A percentile compares a stretch with the other conserved stretches of the same genome.
phyloP scores from a whole-genome alignment of 2,113 vertebrate genomes.

The Paedocypris sp. region DNA sequence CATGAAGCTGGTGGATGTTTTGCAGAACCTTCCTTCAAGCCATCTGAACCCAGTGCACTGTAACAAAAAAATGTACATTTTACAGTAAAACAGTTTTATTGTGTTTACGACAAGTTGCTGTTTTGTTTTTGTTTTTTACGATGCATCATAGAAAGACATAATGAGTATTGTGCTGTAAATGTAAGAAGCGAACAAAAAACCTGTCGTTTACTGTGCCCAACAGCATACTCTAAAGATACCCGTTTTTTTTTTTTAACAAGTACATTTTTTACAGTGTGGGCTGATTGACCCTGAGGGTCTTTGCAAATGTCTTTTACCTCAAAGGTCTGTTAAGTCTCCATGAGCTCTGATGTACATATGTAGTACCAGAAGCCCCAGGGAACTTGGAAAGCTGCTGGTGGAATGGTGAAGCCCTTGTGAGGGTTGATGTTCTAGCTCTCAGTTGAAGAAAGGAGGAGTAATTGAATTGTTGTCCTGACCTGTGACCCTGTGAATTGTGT shows the following conservation, averaged over 20 bases:
- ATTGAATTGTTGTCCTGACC: conserved; percentile 55
- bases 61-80: too few relatives aligned
- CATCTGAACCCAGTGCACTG: too few relatives aligned
- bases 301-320: not conserved
- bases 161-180: too few relatives aligned
- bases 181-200: too few relatives aligned
- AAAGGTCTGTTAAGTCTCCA: not conserved
- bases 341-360: conserved; percentile 19
- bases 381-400: conserved; percentile 13
- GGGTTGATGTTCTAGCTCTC: conserved; percentile 46
- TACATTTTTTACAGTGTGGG: not conserved
- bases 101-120: too few relatives aligned
- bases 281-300: not conserved
- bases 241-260: too few relatives aligned
- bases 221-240: too few relatives aligned
- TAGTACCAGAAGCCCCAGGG: conserved; percentile 12
- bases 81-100: too few relatives aligned
- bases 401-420: conserved; percentile 33
- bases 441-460: conserved; percentile 48
- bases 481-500: conserved; percentile 45
- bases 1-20: not conserved
- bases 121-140: too few relatives aligned
- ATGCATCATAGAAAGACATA: too few relatives aligned
- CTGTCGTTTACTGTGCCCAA: too few relatives aligned
- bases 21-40: conserved; percentile 52